phyloP scores from a whole-genome alignment of 2,797 vertebrate genomes.

The Tenualosa thibaudeaui region DNA sequence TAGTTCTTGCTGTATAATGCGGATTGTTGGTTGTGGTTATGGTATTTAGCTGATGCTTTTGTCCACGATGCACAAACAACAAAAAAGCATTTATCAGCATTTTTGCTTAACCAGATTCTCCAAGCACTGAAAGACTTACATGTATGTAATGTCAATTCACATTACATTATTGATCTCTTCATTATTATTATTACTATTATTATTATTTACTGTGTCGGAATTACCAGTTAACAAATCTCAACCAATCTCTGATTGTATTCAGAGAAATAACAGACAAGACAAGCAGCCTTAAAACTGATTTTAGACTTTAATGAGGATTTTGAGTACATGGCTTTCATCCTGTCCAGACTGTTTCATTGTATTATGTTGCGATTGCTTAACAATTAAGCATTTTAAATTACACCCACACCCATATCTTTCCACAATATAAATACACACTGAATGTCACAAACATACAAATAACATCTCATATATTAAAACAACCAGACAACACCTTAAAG shows the following conservation, averaged over 20 bases:
- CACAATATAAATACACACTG: conserved; percentile 21
- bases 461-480: conserved; percentile 26
- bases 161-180: too few relatives aligned
- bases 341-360: conserved; percentile 19
- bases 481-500: conserved; percentile 23
- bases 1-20: not conserved
- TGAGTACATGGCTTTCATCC: conserved; percentile 22
- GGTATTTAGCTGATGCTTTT: too few relatives aligned
- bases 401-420: not conserved
- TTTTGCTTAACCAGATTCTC: not conserved
- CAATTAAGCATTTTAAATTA: conserved; percentile 6
- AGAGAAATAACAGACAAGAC: not conserved
- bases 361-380: conserved; percentile 4
- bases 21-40: too few relatives aligned
- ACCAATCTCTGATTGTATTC: too few relatives aligned
- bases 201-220: too few relatives aligned
- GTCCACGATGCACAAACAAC: too few relatives aligned
- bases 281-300: not conserved
- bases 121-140: not conserved
- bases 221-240: too few relatives aligned
- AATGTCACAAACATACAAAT: conserved; percentile 8
- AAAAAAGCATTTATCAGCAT: too few relatives aligned
- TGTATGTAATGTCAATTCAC: too few relatives aligned
- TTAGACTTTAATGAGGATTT: conserved; percentile 35
- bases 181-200: too few relatives aligned